Evolutionary conservation across 2,888 invertebrate species (phyloP).

Genomic region (Acrobasis consociella): DNA sequence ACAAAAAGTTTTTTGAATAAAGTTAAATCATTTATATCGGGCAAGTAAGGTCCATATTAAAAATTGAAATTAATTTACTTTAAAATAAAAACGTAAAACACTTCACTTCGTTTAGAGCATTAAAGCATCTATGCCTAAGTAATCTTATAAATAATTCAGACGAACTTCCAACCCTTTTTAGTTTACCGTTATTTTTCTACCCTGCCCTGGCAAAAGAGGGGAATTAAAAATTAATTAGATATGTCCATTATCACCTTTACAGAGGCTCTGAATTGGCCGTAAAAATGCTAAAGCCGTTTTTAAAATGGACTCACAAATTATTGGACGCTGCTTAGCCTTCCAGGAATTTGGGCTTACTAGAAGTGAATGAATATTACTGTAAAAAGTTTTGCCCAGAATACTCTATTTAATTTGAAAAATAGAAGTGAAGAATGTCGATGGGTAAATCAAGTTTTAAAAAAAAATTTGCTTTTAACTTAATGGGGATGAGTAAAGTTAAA

Average conservation of each 20-base stretch:
- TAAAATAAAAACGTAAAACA: no score
- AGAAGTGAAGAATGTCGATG: no score
- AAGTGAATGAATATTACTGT: neutral
- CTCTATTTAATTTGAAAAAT: neutral
- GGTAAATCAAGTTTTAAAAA: no score
- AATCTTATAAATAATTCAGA: neutral
- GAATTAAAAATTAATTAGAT: constrained; percentile 41
- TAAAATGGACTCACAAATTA: constrained; percentile 33
- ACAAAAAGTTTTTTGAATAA: no score
- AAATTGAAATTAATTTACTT: no score
- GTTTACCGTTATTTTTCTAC: constrained; percentile 12
- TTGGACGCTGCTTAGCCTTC: constrained; percentile 28
- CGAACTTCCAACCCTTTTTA: constrained; percentile 12
- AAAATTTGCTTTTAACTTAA: no score
- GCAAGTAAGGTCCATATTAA: no score
- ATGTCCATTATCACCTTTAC: constrained; percentile 37
- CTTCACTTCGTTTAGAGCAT: neutral
- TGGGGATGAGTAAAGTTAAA: no score
- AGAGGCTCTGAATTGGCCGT: constrained; percentile 34
- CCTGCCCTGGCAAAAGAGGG: constrained; percentile 1
- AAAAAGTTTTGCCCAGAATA: neutral
- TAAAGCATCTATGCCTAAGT: neutral
- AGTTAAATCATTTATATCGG: no score
- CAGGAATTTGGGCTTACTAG: constrained; percentile 4
- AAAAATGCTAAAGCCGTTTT: constrained; percentile 33